Evolutionary conservation across 92 coral and sea anemone species (phyloP), one percentile per base, ranked within the genome.

Genomic region (Epizoanthus ramosus): DNA sequence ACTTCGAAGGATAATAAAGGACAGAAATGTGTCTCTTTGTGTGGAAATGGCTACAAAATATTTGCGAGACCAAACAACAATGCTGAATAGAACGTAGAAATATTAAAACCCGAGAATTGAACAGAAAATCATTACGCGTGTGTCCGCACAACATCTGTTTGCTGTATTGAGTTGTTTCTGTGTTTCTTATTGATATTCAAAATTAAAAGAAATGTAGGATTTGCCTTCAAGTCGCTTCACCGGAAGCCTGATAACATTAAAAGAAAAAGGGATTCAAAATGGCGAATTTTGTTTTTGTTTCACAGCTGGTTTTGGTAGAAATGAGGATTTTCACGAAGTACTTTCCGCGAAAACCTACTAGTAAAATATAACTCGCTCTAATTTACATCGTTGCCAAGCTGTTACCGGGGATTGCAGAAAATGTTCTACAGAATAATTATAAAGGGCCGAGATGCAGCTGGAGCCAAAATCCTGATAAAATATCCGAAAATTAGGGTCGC

Each of bases 301-400:
- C 43, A 60, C 33, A 61, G 47, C 71, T 77, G 71, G 2, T 77
- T 77, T 59, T 19, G 12, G 31, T 19, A 14, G 57, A 50, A 19
- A 3, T 13, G 61, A 6, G 18, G 13, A 12, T 56, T 74, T 50
- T 56, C 64, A 4, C 35, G 14, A 74, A 56, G 23, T 25, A 74
- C 58, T 37, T 53, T 75, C 54, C 25, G 33, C 58, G 56, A 21
- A 56, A 33, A 17, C 54, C 23, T 57, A 28, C 31, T 28, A 28
- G 31, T 28, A 25, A 43, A 57, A 68, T 41, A 76, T 15, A 76
- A 76, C 24, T 17, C 16, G 14, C 3, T 31, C 63, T 59, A 43
- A 77, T 77, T 77, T 37, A 21, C 22, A 43, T 23, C 25, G 82
- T 77, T 77, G 71, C 82, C 41, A 59, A 22, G 82, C 22, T 77